These are phyloP conservation scores for Heterotis niloticus DNA, from an alignment of 2,113 vertebrate species.

Conservation along the genomic window DNA sequence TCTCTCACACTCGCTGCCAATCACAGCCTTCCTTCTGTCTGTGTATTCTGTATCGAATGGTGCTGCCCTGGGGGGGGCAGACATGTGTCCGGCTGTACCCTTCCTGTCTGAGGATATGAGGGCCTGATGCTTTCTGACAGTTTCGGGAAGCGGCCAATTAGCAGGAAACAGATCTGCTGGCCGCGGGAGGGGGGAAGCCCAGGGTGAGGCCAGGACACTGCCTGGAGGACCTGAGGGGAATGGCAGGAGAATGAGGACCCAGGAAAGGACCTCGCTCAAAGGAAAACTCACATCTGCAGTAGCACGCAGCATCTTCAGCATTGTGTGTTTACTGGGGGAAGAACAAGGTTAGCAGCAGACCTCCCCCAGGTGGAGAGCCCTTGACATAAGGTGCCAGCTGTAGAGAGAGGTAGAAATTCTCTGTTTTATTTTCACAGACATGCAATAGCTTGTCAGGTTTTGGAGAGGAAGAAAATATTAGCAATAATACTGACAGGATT, in stretches of 20 bases:
- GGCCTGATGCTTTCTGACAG: constrained; percentile 54
- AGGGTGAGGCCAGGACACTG: neutral
- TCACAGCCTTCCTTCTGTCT: constrained; percentile 43
- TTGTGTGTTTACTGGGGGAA: no score
- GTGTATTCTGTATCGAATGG: constrained; percentile 15
- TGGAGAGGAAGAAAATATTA: no score
- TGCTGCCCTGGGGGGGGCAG: constrained; percentile 17
- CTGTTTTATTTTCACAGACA: no score
- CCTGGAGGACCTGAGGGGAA: neutral
- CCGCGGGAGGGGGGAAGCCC: neutral
- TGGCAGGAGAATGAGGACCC: no score
- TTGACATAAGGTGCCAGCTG: neutral
- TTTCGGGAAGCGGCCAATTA: constrained; percentile 58
- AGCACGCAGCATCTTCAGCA: neutral
- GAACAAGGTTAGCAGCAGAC: no score
- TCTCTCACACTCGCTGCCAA: constrained; percentile 53
- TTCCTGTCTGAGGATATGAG: constrained; percentile 46
- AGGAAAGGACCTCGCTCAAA: no score
- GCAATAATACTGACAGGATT: no score
- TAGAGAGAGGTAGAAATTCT: neutral
- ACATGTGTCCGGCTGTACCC: constrained; percentile 52
- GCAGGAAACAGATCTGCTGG: constrained; percentile 30
- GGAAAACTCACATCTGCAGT: no score
- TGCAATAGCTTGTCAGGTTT: no score
- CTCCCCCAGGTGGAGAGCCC: no score